Evolutionary conservation across 2,888 invertebrate species (phyloP).

Genomic region (Drosophila sordidula): DNA sequence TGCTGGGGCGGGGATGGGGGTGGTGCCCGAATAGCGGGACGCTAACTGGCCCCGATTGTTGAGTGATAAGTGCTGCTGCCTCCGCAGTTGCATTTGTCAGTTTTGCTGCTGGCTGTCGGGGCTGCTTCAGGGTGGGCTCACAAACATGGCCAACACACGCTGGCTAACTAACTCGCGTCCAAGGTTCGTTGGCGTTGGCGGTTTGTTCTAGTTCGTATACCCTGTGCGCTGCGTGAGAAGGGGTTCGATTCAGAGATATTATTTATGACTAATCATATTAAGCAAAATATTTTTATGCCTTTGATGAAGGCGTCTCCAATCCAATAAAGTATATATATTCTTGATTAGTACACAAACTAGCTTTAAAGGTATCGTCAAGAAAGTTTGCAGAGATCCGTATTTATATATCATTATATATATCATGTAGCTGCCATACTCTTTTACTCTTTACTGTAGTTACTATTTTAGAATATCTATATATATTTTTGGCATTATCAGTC

Average conservation of each 20-base stretch:
- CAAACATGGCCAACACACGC: conserved; percentile 52
- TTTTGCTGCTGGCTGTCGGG: not conserved
- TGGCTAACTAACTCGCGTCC: conserved; percentile 59
- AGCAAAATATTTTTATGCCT: too few relatives aligned
- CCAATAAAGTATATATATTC: too few relatives aligned
- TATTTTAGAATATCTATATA: too few relatives aligned
- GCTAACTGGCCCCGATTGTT: conserved; percentile 68
- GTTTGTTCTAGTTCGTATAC: conserved; percentile 20
- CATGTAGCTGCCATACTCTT: too few relatives aligned
- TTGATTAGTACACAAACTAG: too few relatives aligned
- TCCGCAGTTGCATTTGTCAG: conserved; percentile 60
- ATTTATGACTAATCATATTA: too few relatives aligned
- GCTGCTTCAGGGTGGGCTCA: conserved; percentile 3
- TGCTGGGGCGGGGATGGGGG: not conserved
- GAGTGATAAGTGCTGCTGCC: conserved; percentile 72
- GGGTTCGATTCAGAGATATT: not conserved
- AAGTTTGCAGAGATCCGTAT: too few relatives aligned
- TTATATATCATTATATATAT: too few relatives aligned
- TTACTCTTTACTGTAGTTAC: too few relatives aligned
- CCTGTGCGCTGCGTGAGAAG: conserved; percentile 4
- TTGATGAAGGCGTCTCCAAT: too few relatives aligned
- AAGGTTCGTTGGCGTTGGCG: conserved; percentile 28
- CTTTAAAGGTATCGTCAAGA: too few relatives aligned
- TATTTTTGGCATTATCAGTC: too few relatives aligned
- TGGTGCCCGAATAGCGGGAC: conserved; percentile 5